Base-by-base conservation (phyloP, 92 coral and sea anemone species). In the Heliopora coerulea region DNA sequence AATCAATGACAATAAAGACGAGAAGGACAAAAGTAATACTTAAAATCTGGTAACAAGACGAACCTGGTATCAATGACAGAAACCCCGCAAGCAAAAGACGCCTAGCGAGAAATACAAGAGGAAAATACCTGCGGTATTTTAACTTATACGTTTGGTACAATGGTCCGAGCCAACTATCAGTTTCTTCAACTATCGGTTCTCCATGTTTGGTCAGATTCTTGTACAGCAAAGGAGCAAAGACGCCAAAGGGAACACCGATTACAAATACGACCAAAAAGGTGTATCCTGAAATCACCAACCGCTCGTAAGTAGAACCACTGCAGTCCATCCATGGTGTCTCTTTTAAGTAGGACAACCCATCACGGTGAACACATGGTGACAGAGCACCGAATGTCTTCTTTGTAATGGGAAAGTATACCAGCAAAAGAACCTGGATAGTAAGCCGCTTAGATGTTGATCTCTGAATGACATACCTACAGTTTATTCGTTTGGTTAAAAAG, bases 361-460 rank as follows among this genome's bases (percentile, higher is more conserved):
- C 74, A 23, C 82, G 92, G n/a, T 69, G 41, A 31, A 30, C 78
- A 20, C 96, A 90, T 0, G 78, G 90, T 21, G 79, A 85, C 49
- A 90, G 37, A 49, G 83, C 82, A 48, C 86, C 30, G 42, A 86
- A 68, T 10, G 90, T 82, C 54, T 76, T 83, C 46, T 73, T 80
- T 9, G 86, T 89, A 69, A 90, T 76, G 12, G 96, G 96, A 69
- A 90, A 90, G 60, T 84, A 90, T 24, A 85, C 83, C 29, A 90
- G 61, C 63, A 82, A 82, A 17, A 90, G 88, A 62, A 69, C 56
- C 20, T 80, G 70, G 46, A 90, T 79, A 34, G 84, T 88, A 17
- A 85, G 63, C 33, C 83, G 85, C 13, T 75, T 57, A 21, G 54
- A 65, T 8, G 24, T 9, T 13, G 72, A 35, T 32, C 56, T 59